phyloP scores from a whole-genome alignment of 1,140 invertebrate genomes.

The Orchestia grillus region DNA sequence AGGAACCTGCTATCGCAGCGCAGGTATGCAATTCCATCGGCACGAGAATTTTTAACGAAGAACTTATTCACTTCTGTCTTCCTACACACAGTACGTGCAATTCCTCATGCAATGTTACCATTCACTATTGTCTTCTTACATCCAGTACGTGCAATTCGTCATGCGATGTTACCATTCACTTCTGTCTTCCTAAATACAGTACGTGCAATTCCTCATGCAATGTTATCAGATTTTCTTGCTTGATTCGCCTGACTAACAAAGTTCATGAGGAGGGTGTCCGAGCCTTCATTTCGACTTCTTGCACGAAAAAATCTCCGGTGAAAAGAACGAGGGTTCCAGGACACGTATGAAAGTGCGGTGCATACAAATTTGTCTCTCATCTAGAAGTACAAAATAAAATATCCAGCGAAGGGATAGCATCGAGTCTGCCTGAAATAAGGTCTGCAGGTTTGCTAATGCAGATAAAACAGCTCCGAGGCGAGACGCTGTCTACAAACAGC shows the following conservation, averaged over 20 bases:
- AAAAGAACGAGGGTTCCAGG: background rate
- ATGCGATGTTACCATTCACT: too few species aligned
- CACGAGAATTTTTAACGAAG: too few species aligned
- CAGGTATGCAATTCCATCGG: too few species aligned
- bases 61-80: too few species aligned
- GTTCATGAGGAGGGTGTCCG: too few species aligned
- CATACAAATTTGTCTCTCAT: background rate
- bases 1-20: too few species aligned
- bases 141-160: too few species aligned
- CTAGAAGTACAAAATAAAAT: background rate
- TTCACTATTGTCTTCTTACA: too few species aligned
- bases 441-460: background rate
- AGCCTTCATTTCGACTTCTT: background rate
- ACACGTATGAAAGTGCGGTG: background rate
- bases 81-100: background rate
- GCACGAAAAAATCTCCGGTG: background rate
- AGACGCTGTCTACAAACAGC: background rate
- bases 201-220: background rate
- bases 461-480: background rate
- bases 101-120: background rate
- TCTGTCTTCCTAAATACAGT: background rate
- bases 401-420: background rate
- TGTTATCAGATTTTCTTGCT: background rate
- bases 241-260: background rate
- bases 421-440: background rate